These are phyloP conservation scores for Sebastes alutus DNA, from an alignment of 2,797 vertebrate species.

Conservation along the genomic window DNA sequence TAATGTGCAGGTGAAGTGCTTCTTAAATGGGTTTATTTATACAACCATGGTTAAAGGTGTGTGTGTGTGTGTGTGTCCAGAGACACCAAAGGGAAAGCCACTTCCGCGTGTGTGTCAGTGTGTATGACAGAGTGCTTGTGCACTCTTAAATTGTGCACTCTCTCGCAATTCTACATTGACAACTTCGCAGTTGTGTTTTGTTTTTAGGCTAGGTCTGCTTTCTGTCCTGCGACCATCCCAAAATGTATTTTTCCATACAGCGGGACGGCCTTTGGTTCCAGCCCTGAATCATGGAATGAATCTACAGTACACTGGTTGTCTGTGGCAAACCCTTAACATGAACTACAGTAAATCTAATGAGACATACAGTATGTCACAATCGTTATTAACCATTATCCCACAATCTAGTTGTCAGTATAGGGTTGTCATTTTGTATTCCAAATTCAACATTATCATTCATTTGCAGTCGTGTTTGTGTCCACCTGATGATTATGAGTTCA, in stretches of 20 bases:
- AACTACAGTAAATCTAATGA: neutral
- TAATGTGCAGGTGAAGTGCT: conserved; percentile 5
- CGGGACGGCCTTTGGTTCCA: too few relatives aligned
- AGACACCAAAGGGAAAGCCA: too few relatives aligned
- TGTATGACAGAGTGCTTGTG: neutral
- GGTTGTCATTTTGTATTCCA: neutral
- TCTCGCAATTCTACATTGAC: too few relatives aligned
- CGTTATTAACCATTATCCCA: neutral
- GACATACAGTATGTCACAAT: neutral
- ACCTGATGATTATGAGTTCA: neutral
- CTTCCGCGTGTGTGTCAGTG: neutral
- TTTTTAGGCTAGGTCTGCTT: too few relatives aligned
- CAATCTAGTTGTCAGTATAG: neutral
- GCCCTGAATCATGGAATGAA: neutral
- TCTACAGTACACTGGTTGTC: neutral
- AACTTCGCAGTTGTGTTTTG: too few relatives aligned
- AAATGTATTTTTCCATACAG: too few relatives aligned
- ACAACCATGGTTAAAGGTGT: neutral
- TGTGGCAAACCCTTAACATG: neutral
- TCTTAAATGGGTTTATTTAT: conserved; percentile 29
- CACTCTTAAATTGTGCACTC: too few relatives aligned
- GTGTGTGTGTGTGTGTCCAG: neutral
- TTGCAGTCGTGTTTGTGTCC: too few relatives aligned
- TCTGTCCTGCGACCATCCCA: too few relatives aligned
- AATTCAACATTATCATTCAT: neutral